Conservation (phyloP, 2,113 vertebrate species). For the Silurus asotus region DNA sequence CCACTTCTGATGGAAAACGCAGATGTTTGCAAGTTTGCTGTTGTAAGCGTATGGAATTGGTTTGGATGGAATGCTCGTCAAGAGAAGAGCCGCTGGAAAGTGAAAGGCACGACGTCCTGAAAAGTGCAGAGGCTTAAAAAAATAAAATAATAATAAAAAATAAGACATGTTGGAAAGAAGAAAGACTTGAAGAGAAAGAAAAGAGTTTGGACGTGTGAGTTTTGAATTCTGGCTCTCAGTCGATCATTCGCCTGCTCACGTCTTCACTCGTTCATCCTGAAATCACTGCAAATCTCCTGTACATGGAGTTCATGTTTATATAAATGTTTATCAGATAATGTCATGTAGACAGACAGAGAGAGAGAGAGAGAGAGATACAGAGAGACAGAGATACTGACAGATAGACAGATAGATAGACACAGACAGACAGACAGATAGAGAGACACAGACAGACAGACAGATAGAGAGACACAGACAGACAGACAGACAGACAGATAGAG, state of each 20-base stretch:
- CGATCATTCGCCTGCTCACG: background rate
- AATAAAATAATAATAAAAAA: background rate
- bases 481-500: no score
- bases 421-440: no score
- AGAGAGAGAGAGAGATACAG: no score
- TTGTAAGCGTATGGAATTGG: conserved; percentile 78
- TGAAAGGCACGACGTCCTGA: background rate
- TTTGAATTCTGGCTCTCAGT: background rate
- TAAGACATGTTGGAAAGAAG: background rate
- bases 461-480: no score
- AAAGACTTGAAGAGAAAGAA: background rate
- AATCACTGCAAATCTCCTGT: no score
- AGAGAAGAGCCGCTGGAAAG: conserved; percentile 58
- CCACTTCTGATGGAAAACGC: conserved; percentile 84
- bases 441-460: no score
- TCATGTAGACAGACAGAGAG: no score
- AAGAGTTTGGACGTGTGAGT: background rate
- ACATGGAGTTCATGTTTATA: no score
- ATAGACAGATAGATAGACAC: no score
- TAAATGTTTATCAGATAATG: no score
- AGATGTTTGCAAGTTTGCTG: conserved; percentile 85
- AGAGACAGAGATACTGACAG: no score
- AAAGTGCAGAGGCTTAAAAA: background rate
- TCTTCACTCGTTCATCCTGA: background rate
- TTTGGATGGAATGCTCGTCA: conserved; percentile 72